Evolutionary conservation across 2,888 invertebrate genomes (phyloP), one percentile per base, ranked within the genome.

Genomic region (Macrophya alboannulata): DNA sequence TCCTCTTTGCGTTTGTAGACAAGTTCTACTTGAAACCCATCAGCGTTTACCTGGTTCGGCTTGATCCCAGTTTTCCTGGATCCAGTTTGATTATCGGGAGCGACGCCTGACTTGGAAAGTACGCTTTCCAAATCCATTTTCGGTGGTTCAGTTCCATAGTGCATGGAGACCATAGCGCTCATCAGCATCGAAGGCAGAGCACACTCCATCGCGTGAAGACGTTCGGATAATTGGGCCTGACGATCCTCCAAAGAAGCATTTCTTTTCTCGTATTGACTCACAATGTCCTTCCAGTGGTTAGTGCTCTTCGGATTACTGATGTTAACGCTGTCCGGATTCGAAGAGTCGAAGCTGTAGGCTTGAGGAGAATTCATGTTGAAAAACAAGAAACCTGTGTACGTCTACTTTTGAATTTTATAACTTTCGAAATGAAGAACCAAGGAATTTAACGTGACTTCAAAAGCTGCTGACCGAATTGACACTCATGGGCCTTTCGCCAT

Each of bases 241-340:
- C 85, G 76, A 21, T 68, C 40, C 59, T 85, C 77, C 25, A 85
- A 55, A 15, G 79, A 79, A 15, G 79, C 85, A 15, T 85, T 85
- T 48, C 79, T 81, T 12, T 65, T 81, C 40, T 77, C 68, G 43
- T 76, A 85, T 25, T 25, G 62, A 62, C 21, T 79, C 8, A 85
- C 62, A 15, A 77, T 79, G 48, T 79, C 68, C 48, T 37, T 51
- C 85, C 85, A 85, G 12, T 85, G 37, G 48, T 37, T 79, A 5
- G 40, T 25, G 65, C 43, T 43, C 31, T 62, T 81, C 43, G 25
- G 37, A 62, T 81, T 65, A 40, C 40, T 15, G 43, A n/a, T 17
- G 40, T 62, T 40, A 10, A 10, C 5, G 59, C 8, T 8, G 3
- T 51, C 9, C 10, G 10, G 17, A 74, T 74, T 45, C 2, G 55